Percentiles rank a stretch among this genome's conserved stretches.
Conservation (phyloP, 2,888 invertebrate species). For the Phytoseiulus persimilis region DNA sequence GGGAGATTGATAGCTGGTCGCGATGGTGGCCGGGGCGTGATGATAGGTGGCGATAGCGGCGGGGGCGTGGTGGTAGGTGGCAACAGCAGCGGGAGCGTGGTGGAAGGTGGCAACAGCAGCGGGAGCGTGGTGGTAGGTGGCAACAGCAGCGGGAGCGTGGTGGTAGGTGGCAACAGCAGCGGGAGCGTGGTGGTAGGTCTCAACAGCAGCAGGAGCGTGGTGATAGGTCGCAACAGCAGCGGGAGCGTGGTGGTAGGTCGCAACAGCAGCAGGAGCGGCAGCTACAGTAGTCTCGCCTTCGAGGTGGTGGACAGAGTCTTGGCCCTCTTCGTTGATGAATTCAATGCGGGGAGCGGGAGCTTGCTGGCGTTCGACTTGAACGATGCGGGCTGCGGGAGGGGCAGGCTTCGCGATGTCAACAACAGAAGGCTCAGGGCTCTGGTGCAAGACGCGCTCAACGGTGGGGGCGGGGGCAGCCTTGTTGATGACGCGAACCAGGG, state of each 20-base stretch:
- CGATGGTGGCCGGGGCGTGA: not conserved
- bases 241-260: constrained; percentile 10
- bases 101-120: constrained; percentile 6
- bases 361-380: constrained; percentile 10
- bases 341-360: constrained; percentile 17
- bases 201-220: constrained; percentile 8
- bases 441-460: constrained; percentile 10
- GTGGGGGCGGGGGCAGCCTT: constrained; percentile 21
- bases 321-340: constrained; percentile 37
- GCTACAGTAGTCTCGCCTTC: not conserved
- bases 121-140: not conserved
- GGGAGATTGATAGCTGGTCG: not conserved
- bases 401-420: constrained; percentile 28
- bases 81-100: not conserved
- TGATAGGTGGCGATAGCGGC: not conserved
- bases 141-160: constrained; percentile 16
- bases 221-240: constrained; percentile 5
- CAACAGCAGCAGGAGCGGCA: constrained; percentile 16
- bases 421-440: constrained; percentile 7
- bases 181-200: not conserved
- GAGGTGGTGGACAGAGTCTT: constrained; percentile 32
- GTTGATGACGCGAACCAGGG: constrained; percentile 29
- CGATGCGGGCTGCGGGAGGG: constrained; percentile 26
- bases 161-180: not conserved
- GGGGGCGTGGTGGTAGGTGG: constrained; percentile 13